Evolutionary conservation across 2,113 vertebrate genomes (phyloP), one percentile per base, ranked within the genome.

Genomic region (Paratilapia polleni): DNA sequence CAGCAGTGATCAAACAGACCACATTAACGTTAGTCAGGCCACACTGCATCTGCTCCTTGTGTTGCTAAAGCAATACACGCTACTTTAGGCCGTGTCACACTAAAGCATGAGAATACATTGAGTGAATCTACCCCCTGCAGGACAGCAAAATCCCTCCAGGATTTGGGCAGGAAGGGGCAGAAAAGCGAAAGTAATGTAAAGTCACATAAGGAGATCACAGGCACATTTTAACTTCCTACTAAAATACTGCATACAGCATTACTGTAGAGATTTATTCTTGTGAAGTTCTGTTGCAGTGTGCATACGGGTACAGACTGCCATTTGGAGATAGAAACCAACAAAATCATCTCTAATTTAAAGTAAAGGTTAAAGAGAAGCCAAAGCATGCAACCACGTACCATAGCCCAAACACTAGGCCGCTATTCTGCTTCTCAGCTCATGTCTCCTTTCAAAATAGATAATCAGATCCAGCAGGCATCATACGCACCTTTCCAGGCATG

Each of bases 381-480:
- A 77, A 56, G 74, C 74, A 12, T 86, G 58, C 80, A 86, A 56
- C 76, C 89, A 26, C 66, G 56, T 26, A 19, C 0, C 80, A 57
- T 0, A 64, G 58, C 68, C 22, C 20, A n/a, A 11, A 2, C 49
- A 73, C 68, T 22, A 93, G 90, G 92, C 92, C 92, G 26, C 89
- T 85, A 3, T 77, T 76, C 81, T 81, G 79, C 83, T 85, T 26
- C 70, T 54, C 41, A 61, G 58, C 11, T 20, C 4, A 28, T 60
- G 24, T 54, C 9, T 77, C 77, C 22, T 74, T 59, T 73, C 19
- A 56, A 36, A 73, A 10, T 4, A 56, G n/a, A 81, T 59, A 11
- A 26, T 19, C 26, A 68, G 38, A 56, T 43, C 14, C 36, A 47
- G 10, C 57, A 70, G 63, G 22, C 61, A n/a, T 4, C 41, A 17